Conservation (phyloP, 35 echinoderm and acorn worm genomes). For the Holothuria glaberrima region DNA sequence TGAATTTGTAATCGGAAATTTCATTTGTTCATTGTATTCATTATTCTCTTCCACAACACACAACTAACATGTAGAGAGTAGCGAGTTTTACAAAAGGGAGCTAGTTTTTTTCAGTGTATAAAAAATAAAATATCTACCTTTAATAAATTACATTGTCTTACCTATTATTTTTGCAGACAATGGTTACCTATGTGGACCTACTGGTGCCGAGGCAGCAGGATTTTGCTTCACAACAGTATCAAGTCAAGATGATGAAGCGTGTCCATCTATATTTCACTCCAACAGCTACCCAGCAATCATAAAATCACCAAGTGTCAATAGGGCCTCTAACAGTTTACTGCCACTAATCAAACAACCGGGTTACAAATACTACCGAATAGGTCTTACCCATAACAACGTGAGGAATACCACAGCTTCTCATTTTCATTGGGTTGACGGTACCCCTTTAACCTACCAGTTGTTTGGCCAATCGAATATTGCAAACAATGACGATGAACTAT, state of each 20-base stretch:
- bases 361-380: not conserved
- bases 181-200: slow-evolving; percentile 12
- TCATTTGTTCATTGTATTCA: too few relatives aligned
- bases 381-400: not conserved
- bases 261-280: slow-evolving; percentile 1
- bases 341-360: not conserved
- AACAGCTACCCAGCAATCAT: slow-evolving; percentile 5
- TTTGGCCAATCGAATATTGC: not conserved
- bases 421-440: slow-evolving; percentile 9
- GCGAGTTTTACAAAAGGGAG: too few relatives aligned
- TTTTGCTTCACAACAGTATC: not conserved
- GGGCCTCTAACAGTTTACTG: not conserved
- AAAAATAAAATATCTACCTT: too few relatives aligned
- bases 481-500: not conserved
- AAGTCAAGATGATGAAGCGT: not conserved
- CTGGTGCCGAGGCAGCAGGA: not conserved
- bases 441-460: not conserved
- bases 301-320: not conserved
- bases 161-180: not conserved
- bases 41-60: too few relatives aligned
- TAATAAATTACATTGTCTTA: too few relatives aligned
- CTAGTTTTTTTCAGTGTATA: too few relatives aligned
- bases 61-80: too few relatives aligned
- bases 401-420: not conserved
- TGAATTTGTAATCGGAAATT: too few relatives aligned